Evolutionary conservation across 1,140 invertebrate species (phyloP), one percentile per base, ranked within the genome.

Genomic region (Oreohelix idahoensis): DNA sequence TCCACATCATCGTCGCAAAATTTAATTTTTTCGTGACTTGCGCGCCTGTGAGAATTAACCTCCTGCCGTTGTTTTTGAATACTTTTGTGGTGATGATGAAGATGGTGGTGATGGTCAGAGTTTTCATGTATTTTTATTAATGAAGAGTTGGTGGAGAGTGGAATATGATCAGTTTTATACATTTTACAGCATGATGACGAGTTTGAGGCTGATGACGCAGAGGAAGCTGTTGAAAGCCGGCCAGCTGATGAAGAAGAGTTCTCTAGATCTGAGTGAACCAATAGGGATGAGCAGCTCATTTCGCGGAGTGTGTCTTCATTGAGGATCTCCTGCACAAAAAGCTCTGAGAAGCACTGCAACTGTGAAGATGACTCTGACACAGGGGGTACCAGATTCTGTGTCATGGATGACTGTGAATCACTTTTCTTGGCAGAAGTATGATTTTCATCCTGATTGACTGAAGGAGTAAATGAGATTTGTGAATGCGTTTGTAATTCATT

Each of bases 271-370:
- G 79, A 81, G 45, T 81, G 63, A 1, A 29, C 39, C 79, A 81
- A 26, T 15, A 81, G 66, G 26, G 69, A 71, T 0, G n/a, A 70
- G 51, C 38, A 81, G 69, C 79, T 81, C 42, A 81, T 71, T 51
- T 81, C 63, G 17, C 79, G 17, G 1, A 81, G 66, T 11, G 79
- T 81, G 10, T 81, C 63, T 49, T 70, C 36, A 51, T 71, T 81
- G 66, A 81, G 79, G 17, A 81, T 70, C 39, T 81, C 79, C 45
- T 81, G 79, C 35, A 71, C 79, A 81, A 81, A 71, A 0, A 49
- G 15, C 15, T 81, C 79, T 15, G 79, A 81, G 29, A 81, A 81
- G 26, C 66, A 70, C 42, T 81, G 77, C 1, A 79, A 42, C 77
- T 79, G 77, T 35, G 51, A 69, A 36, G 75, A 77, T 26, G 75